Evolutionary conservation across 2,797 vertebrate genomes (phyloP).

Genomic region (Valencia hispanica): DNA sequence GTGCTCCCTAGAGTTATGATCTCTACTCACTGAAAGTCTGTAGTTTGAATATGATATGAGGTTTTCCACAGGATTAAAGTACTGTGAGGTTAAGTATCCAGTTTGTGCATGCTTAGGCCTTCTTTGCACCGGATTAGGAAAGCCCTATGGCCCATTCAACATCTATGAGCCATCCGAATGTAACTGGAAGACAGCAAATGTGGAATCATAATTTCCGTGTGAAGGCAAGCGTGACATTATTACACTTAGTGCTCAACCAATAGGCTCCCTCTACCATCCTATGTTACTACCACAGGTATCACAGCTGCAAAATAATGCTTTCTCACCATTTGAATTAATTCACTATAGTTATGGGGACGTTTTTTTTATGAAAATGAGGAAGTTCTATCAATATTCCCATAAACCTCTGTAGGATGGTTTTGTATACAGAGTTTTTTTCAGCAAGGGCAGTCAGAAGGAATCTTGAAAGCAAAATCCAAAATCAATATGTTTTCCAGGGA

Average conservation of each 20-base stretch:
- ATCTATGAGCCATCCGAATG: not conserved
- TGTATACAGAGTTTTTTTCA: not conserved
- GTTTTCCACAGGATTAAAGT: not conserved
- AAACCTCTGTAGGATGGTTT: not conserved
- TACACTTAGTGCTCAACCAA: too few relatives aligned
- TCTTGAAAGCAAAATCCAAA: not conserved
- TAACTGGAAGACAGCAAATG: not conserved
- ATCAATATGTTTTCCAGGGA: not conserved
- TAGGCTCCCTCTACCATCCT: too few relatives aligned
- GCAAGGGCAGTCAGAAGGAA: not conserved
- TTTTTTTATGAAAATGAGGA: not conserved
- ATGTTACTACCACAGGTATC: not conserved
- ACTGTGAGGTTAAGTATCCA: not conserved
- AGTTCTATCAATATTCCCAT: not conserved
- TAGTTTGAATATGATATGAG: not conserved
- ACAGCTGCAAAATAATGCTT: not conserved
- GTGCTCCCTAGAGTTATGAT: not conserved
- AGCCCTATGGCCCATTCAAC: not conserved
- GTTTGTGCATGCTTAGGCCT: not conserved
- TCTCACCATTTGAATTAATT: not conserved
- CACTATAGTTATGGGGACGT: not conserved
- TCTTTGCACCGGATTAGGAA: not conserved
- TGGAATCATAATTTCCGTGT: too few relatives aligned
- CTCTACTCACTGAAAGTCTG: not conserved
- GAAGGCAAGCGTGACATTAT: too few relatives aligned